Conservation (phyloP, 1,140 invertebrate genomes). For the Elymnias hypermnestra region DNA sequence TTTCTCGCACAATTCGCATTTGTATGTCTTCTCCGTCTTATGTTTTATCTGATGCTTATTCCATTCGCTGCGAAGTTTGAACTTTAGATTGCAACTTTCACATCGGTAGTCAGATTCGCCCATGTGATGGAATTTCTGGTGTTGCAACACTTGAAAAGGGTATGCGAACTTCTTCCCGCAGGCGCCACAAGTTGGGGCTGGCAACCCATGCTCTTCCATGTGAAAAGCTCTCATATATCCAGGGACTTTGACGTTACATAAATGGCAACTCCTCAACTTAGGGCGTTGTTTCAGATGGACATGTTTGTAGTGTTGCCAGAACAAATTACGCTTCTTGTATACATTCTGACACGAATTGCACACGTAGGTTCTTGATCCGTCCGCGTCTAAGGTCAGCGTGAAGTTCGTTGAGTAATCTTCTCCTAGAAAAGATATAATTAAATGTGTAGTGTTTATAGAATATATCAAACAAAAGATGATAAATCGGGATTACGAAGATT, state of each 20-base stretch:
- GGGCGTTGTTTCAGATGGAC: conserved; percentile 28
- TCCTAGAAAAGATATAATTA: conserved; percentile 41
- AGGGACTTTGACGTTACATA: conserved; percentile 27
- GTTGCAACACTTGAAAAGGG: conserved; percentile 24
- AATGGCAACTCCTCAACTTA: conserved; percentile 22
- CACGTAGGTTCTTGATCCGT: conserved; percentile 4
- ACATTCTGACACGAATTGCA: conserved; percentile 21
- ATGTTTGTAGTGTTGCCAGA: conserved; percentile 24
- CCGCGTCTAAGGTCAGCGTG: conserved; percentile 4
- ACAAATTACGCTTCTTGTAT: conserved; percentile 17
- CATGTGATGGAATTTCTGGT: conserved; percentile 39
- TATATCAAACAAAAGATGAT: too few species aligned
- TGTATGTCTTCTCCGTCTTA: conserved; percentile 59
- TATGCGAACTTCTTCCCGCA: conserved; percentile 37
- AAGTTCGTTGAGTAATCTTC: conserved; percentile 70
- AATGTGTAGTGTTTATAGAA: background rate
- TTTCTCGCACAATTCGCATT: conserved; percentile 47
- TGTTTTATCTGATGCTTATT: conserved; percentile 74
- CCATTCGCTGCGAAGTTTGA: conserved; percentile 48
- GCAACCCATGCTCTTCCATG: conserved; percentile 34
- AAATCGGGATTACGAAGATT: too few species aligned
- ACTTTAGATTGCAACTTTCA: conserved; percentile 47
- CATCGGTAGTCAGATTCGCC: conserved; percentile 50
- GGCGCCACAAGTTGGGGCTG: conserved; percentile 32
- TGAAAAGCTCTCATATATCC: conserved; percentile 23